Percentiles rank a stretch among this genome's conserved stretches.
Evolutionary conservation across 2,888 invertebrate species (phyloP).

Genomic region (Odiellus spinosus): DNA sequence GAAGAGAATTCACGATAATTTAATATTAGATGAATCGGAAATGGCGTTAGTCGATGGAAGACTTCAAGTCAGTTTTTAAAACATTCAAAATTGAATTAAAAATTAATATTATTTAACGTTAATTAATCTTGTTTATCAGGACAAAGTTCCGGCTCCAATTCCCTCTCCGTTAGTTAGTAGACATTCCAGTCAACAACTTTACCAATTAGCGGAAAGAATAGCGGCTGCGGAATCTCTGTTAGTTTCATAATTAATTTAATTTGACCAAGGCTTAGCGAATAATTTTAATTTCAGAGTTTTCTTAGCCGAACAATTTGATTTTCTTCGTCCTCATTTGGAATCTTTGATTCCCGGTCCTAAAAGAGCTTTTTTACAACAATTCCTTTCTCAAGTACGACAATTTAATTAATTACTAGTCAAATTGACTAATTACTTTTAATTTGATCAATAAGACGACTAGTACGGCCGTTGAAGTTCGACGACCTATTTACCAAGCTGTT

Average conservation of each 20-base stretch:
- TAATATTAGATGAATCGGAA: conserved; percentile 35
- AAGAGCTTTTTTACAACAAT: conserved; percentile 37
- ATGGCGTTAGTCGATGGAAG: conserved; percentile 20
- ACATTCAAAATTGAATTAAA: not conserved
- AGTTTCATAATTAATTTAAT: conserved; percentile 6
- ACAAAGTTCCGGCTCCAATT: conserved; percentile 37
- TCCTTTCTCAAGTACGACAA: conserved; percentile 31
- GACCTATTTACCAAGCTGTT: conserved; percentile 74
- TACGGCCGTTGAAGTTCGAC: conserved; percentile 54
- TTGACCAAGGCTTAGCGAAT: not conserved
- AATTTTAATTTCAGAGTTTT: conserved; percentile 42
- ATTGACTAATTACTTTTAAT: conserved; percentile 35
- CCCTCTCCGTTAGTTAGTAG: conserved; percentile 50
- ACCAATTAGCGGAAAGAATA: conserved; percentile 67
- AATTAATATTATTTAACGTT: not conserved
- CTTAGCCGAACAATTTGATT: conserved; percentile 69
- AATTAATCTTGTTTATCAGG: conserved; percentile 19
- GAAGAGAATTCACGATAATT: conserved; percentile 55
- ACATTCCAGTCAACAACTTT: conserved; percentile 50
- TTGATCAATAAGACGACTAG: conserved; percentile 35
- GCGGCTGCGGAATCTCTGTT: conserved; percentile 78
- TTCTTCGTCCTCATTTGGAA: conserved; percentile 67
- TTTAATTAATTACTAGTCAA: not conserved
- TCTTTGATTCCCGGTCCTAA: conserved; percentile 50
- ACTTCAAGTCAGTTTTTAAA: too few species aligned